phyloP scores from a whole-genome alignment of 2,888 invertebrate genomes.

The Hirtodrosophila confusa region DNA sequence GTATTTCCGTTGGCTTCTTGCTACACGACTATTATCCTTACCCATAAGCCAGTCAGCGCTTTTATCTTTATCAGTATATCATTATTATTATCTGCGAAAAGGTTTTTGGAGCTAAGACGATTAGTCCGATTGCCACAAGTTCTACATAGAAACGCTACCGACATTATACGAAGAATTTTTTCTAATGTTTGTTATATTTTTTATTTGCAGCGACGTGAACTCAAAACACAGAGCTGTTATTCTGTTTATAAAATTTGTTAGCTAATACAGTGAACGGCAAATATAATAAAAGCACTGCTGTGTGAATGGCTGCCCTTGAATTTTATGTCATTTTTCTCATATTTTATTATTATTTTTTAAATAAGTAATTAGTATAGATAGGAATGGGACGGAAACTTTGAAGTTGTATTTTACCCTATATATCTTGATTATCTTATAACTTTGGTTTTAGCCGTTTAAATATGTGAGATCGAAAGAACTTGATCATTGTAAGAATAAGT shows the following conservation, averaged over 20 bases:
- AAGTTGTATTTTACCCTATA: too few relatives aligned
- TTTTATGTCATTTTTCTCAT: too few relatives aligned
- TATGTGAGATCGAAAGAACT: too few relatives aligned
- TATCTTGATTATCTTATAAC: too few relatives aligned
- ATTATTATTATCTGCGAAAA: conserved; percentile 20
- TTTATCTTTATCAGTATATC: conserved; percentile 31
- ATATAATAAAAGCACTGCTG: neutral
- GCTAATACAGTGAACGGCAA: conserved; percentile 16
- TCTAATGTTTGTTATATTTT: conserved; percentile 20
- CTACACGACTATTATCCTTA: conserved; percentile 10
- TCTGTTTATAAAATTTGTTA: conserved; percentile 10
- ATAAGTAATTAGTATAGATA: too few relatives aligned
- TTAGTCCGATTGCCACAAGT: conserved; percentile 36
- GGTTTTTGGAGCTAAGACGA: conserved; percentile 5
- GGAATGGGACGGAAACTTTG: too few relatives aligned
- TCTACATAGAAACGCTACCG: conserved; percentile 30
- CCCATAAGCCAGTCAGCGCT: conserved; percentile 38
- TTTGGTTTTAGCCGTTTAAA: too few relatives aligned
- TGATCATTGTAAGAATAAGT: too few relatives aligned
- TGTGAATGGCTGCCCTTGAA: conserved; percentile 10
- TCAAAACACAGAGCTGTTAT: conserved; percentile 26
- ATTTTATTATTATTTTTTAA: too few relatives aligned
- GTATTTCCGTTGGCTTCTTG: neutral
- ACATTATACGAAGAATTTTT: conserved; percentile 20
- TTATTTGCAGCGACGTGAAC: neutral